Evolutionary conservation across 2,888 invertebrate genomes (phyloP).

Genomic region (Sesia apiformis): DNA sequence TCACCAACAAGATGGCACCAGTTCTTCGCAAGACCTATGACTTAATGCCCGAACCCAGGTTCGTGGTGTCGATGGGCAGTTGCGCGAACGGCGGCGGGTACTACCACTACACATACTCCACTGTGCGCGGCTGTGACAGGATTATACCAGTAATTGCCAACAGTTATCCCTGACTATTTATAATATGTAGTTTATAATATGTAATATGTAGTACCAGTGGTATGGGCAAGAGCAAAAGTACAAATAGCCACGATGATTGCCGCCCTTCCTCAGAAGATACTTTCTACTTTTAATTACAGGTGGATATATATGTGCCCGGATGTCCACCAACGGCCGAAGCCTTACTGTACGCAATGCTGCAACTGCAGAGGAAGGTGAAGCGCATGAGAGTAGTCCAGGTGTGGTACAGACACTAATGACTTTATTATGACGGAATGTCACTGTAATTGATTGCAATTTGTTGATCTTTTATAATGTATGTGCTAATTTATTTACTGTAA

Average conservation of each 20-base stretch:
- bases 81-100: conserved; percentile 99
- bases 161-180: no score
- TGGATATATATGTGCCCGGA: conserved; percentile 93
- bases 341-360: conserved; percentile 87
- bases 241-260: no score
- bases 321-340: conserved; percentile 97
- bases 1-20: conserved; percentile 99
- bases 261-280: no score
- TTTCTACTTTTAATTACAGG: conserved; percentile 22
- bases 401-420: conserved; percentile 48
- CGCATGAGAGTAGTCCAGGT: conserved; percentile 75
- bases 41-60: conserved; percentile 96
- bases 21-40: conserved; percentile 96
- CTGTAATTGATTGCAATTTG: not conserved
- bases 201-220: no score
- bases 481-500: not conserved
- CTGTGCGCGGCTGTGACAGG: conserved; percentile 78
- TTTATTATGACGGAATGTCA: not conserved
- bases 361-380: conserved; percentile 91
- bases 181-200: no score
- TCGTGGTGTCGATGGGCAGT: conserved; percentile 99
- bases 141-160: conserved; percentile 44
- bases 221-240: no score
- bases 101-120: conserved; percentile 99
- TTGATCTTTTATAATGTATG: not conserved